Conservation (phyloP, 2,797 vertebrate genomes). For the Sebastes steindachneri region DNA sequence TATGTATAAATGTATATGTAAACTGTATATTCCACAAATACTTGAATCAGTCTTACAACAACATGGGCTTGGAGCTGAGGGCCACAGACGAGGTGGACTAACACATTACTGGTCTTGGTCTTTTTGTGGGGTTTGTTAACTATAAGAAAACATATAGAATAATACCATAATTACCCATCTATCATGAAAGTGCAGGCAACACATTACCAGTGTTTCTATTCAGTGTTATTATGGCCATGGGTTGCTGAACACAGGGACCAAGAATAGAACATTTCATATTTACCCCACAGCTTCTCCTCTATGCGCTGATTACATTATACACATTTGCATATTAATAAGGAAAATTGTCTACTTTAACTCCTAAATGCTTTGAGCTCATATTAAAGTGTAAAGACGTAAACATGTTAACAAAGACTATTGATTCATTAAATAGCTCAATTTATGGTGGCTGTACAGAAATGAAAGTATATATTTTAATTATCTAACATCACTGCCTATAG, state of each 20-base stretch:
- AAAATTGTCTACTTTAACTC: background rate
- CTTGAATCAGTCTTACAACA: no score
- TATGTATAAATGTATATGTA: background rate
- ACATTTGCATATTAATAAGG: slow-evolving; percentile 22
- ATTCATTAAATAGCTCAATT: background rate
- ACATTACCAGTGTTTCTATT: background rate
- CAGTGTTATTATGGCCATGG: background rate
- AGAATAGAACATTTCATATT: background rate
- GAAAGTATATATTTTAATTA: background rate
- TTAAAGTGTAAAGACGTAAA: background rate
- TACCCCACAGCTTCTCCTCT: background rate
- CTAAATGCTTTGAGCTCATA: background rate
- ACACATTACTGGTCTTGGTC: background rate
- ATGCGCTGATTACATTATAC: background rate
- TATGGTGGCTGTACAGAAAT: background rate
- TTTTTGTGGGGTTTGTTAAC: background rate
- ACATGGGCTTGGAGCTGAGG: background rate
- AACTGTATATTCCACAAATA: no score
- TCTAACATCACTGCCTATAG: background rate
- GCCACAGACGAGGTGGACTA: background rate
- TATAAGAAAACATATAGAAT: background rate
- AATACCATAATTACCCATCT: background rate
- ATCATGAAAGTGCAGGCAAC: background rate
- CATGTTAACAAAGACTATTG: background rate
- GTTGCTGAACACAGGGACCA: background rate